These are phyloP conservation scores for Nibea albiflora DNA, from an alignment of 2,113 vertebrate species.

Conservation along the genomic window DNA sequence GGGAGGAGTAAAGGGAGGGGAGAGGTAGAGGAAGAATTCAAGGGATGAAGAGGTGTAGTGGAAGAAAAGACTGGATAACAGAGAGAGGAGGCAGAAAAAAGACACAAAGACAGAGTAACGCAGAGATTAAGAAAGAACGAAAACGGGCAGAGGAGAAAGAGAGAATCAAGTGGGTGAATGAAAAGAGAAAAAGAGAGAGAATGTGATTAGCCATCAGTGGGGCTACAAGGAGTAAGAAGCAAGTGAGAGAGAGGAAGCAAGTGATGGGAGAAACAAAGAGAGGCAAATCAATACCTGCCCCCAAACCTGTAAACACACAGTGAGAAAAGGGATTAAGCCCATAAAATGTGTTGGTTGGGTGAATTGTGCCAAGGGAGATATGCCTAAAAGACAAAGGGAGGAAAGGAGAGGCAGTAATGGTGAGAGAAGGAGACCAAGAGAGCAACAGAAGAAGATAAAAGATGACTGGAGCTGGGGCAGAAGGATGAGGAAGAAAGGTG, in stretches of 20 bases:
- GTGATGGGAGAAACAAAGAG: slow-evolving; percentile 66
- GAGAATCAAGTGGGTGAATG: slow-evolving; percentile 42
- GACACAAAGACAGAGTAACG: slow-evolving; percentile 21
- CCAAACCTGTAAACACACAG: slow-evolving; percentile 75
- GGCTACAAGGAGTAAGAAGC: slow-evolving; percentile 31
- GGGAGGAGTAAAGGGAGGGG: slow-evolving; percentile 8
- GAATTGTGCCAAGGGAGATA: slow-evolving; percentile 61
- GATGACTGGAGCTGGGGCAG: slow-evolving; percentile 30
- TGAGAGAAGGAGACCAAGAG: slow-evolving; percentile 39
- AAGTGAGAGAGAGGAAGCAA: slow-evolving; percentile 55
- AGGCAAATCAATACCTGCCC: slow-evolving; percentile 78
- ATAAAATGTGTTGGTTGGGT: slow-evolving; percentile 72
- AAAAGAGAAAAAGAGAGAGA: slow-evolving; percentile 36
- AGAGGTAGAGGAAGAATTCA: slow-evolving; percentile 6
- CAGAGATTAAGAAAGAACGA: slow-evolving; percentile 43
- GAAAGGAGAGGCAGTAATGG: slow-evolving; percentile 36
- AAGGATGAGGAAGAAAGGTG: slow-evolving; percentile 22
- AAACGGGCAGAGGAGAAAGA: slow-evolving; percentile 33
- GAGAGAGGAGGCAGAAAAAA: slow-evolving; percentile 6
- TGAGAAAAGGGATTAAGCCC: slow-evolving; percentile 70
- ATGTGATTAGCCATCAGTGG: slow-evolving; percentile 58
- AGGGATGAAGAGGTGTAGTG: slow-evolving; percentile 27
- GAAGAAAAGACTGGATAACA: slow-evolving; percentile 28
- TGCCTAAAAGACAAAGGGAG: slow-evolving; percentile 54
- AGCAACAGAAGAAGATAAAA: slow-evolving; percentile 32